phyloP scores from a whole-genome alignment of 2,797 vertebrate species.

The Ptychobarbus kaznakovi region DNA sequence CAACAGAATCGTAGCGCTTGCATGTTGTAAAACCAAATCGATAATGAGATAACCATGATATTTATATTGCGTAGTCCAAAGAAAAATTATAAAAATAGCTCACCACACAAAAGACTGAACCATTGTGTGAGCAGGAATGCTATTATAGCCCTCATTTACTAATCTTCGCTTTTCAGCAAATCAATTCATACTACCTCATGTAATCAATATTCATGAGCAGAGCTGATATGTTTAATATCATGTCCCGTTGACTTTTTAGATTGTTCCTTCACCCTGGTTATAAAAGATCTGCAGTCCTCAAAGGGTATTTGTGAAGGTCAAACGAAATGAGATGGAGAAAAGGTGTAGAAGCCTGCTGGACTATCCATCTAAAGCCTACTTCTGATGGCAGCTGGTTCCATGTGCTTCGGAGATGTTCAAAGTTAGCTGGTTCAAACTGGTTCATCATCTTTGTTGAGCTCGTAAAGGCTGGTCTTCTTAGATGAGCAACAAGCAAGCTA shows the following conservation, averaged over 20 bases:
- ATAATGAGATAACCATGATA: background rate
- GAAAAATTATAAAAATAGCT: background rate
- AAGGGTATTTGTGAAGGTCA: constrained; percentile 6
- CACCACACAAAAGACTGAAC: background rate
- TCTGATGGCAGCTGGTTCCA: background rate
- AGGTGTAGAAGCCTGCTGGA: background rate
- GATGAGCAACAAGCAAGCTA: background rate
- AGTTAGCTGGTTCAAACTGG: background rate
- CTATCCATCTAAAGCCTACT: background rate
- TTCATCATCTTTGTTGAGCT: background rate
- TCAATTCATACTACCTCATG: background rate
- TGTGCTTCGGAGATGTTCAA: background rate
- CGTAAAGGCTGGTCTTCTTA: background rate
- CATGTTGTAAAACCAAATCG: background rate
- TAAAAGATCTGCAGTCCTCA: background rate
- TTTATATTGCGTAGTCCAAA: background rate
- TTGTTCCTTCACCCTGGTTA: background rate
- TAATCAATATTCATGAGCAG: background rate
- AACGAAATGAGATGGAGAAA: background rate
- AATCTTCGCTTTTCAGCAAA: background rate
- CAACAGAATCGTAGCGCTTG: background rate
- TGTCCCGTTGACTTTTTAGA: background rate
- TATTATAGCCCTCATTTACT: background rate
- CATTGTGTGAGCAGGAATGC: background rate
- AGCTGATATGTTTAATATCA: background rate